Percentiles rank a stretch among this genome's conserved stretches.
Conservation (phyloP, 2,888 invertebrate genomes). For the Ochropleura plecta region DNA sequence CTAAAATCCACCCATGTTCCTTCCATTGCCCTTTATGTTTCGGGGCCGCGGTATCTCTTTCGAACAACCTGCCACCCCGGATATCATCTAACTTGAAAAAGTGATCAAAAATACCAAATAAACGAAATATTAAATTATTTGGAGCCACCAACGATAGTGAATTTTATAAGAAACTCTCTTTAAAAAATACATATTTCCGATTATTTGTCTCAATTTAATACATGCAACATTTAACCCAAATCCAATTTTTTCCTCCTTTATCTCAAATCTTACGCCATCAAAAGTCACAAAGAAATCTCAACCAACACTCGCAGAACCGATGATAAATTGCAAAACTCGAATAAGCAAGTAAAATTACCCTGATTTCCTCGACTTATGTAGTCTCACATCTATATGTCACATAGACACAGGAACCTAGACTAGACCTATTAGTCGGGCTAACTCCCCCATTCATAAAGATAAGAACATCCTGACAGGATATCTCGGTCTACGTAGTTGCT, state of each 20-base stretch:
- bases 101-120: background rate
- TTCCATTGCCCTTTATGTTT: too few species aligned
- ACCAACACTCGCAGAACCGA: background rate
- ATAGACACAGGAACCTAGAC: conserved; percentile 46
- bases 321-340: conserved; percentile 35
- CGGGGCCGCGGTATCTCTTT: too few species aligned
- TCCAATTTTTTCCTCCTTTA: background rate
- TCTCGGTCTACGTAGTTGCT: conserved; percentile 38
- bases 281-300: background rate
- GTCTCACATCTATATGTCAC: conserved; percentile 40
- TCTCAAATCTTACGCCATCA: background rate
- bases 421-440: conserved; percentile 45
- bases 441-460: conserved; percentile 48
- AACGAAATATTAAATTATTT: background rate
- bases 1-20: too few species aligned
- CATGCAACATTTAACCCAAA: background rate
- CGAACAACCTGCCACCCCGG: too few species aligned
- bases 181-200: background rate
- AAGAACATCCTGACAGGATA: conserved; percentile 56
- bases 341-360: conserved; percentile 50
- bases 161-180: background rate
- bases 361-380: conserved; percentile 43
- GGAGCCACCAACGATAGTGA: background rate
- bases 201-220: background rate
- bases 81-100: background rate